phyloP scores from a whole-genome alignment of 2,113 vertebrate species.

The Electrona antarctica region DNA sequence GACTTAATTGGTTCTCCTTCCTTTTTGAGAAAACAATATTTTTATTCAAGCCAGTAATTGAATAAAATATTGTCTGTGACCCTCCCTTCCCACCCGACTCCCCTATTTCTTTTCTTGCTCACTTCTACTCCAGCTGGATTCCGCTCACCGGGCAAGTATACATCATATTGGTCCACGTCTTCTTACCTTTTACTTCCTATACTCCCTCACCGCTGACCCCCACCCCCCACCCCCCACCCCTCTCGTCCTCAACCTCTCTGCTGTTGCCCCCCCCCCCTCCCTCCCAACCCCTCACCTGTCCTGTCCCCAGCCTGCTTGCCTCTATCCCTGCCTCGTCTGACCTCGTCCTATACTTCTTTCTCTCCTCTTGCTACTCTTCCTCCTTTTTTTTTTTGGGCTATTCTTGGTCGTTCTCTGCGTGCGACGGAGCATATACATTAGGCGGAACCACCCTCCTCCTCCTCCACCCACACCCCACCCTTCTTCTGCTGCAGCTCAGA shows the following conservation, averaged over 20 bases:
- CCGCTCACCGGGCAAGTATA: conserved; percentile 99
- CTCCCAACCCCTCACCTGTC: conserved; percentile 78
- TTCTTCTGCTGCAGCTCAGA: conserved; percentile 78
- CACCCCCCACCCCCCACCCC: conserved; percentile 74
- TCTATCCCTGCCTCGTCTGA: conserved; percentile 76
- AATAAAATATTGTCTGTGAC: conserved; percentile 99
- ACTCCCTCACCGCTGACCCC: conserved; percentile 73
- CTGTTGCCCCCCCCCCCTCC: conserved; percentile 80
- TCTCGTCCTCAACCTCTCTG: conserved; percentile 70
- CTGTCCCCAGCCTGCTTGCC: conserved; percentile 83
- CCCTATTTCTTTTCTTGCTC: conserved; percentile 99
- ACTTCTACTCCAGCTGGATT: conserved; percentile 98
- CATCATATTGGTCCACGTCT: conserved; percentile 97
- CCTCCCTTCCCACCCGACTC: conserved; percentile 87
- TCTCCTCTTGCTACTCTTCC: conserved; percentile 55
- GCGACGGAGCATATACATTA: no score
- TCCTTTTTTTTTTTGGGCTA: background rate
- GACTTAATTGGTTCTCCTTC: conserved; percentile 78
- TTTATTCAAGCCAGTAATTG: conserved; percentile 99
- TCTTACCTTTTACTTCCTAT: conserved; percentile 77
- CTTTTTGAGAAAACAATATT: conserved; percentile 95
- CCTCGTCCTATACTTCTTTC: conserved; percentile 63
- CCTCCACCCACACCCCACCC: conserved; percentile 53
- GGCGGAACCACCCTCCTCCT: conserved; percentile 21
- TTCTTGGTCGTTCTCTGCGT: no score